phyloP scores from a whole-genome alignment of 2,113 vertebrate species.

The Cinclus mexicanus region DNA sequence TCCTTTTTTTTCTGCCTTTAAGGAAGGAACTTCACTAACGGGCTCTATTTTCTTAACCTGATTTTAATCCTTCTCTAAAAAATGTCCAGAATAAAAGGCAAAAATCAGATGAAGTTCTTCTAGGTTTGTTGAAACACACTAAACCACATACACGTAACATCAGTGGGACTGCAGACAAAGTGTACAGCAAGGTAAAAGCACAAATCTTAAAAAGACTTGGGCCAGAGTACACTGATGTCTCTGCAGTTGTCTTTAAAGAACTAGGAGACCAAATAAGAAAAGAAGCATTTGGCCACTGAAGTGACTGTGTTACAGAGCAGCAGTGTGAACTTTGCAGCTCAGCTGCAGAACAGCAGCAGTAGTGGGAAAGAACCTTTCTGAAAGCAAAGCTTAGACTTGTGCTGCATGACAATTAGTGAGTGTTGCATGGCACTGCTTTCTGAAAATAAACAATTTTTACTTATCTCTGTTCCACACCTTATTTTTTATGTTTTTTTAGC shows the following conservation, averaged over 20 bases:
- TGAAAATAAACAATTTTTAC: background rate
- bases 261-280: background rate
- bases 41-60: background rate
- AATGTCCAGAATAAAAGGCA: background rate
- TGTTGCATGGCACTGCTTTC: background rate
- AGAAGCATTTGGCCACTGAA: background rate
- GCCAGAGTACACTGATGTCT: background rate
- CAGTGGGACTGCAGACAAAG: background rate
- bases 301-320: background rate
- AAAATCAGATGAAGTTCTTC: background rate
- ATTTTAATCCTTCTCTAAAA: background rate
- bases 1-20: background rate
- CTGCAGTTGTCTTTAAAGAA: background rate
- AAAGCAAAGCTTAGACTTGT: background rate
- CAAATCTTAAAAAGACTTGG: background rate
- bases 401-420: background rate
- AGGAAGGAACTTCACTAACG: background rate
- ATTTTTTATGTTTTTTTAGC: background rate
- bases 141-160: accelerated
- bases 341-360: background rate
- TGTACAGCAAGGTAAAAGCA: background rate
- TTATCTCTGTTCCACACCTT: background rate
- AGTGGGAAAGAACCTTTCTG: background rate
- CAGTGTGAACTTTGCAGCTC: background rate
- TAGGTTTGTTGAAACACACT: background rate